phyloP scores from a whole-genome alignment of 2,888 invertebrate genomes.

The Margaritifera margaritifera region DNA sequence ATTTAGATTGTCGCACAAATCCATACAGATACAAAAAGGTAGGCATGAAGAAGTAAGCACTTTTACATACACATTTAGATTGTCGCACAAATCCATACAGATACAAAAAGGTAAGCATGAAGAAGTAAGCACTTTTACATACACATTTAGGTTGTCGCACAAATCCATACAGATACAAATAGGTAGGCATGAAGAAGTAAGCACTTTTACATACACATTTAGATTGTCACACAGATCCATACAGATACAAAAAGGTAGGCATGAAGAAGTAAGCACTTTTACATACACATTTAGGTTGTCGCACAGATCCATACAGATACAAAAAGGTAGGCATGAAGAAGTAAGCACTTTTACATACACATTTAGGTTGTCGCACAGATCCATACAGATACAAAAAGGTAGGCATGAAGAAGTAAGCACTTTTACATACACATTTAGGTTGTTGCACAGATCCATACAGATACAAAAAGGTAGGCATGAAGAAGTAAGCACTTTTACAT shows the following conservation, averaged over 20 bases:
- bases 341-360: slow-evolving; percentile 58
- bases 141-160: slow-evolving; percentile 44
- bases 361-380: slow-evolving; percentile 51
- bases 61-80: slow-evolving; percentile 56
- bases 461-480: slow-evolving; percentile 47
- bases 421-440: slow-evolving; percentile 56
- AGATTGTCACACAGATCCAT: slow-evolving; percentile 55
- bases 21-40: slow-evolving; percentile 62
- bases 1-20: slow-evolving; percentile 51
- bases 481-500: slow-evolving; percentile 62
- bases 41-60: slow-evolving; percentile 30
- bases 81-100: slow-evolving; percentile 60
- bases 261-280: slow-evolving; percentile 49
- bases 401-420: slow-evolving; percentile 30
- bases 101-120: slow-evolving; percentile 47
- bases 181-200: slow-evolving; percentile 47
- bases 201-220: slow-evolving; percentile 58
- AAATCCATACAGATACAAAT: slow-evolving; percentile 60
- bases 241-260: slow-evolving; percentile 57
- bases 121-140: slow-evolving; percentile 62
- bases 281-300: slow-evolving; percentile 51
- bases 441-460: slow-evolving; percentile 60
- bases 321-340: slow-evolving; percentile 46
- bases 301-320: slow-evolving; percentile 61
- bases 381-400: slow-evolving; percentile 62